phyloP scores from a whole-genome alignment of 2,113 vertebrate species.

The Atrichornis clamosus region DNA sequence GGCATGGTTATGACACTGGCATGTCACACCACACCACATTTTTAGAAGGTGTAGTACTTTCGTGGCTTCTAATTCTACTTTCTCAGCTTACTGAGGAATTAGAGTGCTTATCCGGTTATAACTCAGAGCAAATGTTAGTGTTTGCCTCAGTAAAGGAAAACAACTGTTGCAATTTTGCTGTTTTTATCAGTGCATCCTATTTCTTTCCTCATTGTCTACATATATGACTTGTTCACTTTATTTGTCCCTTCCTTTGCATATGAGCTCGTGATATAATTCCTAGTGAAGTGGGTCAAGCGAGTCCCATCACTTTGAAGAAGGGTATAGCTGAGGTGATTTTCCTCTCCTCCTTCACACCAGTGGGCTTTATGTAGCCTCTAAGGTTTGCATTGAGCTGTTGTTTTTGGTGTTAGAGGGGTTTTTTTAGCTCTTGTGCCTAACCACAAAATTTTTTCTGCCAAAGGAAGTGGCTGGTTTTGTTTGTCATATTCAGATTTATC shows the following conservation, averaged over 20 bases:
- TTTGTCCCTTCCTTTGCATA: background rate
- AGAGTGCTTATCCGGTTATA: background rate
- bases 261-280: background rate
- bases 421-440: background rate
- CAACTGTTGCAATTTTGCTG: background rate
- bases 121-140: background rate
- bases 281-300: background rate
- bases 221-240: background rate
- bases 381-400: background rate
- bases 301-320: background rate
- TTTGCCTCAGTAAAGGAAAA: background rate
- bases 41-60: background rate
- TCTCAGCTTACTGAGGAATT: background rate
- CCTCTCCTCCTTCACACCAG: background rate
- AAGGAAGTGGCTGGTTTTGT: background rate
- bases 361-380: background rate
- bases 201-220: background rate
- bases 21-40: background rate
- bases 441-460: background rate
- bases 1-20: background rate
- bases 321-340: background rate
- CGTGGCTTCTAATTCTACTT: background rate
- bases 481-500: background rate
- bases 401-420: no score
- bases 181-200: background rate